Percentiles rank a stretch among this genome's conserved stretches.
Evolutionary conservation across 2,113 vertebrate species (phyloP).

Genomic region (Parus major): DNA sequence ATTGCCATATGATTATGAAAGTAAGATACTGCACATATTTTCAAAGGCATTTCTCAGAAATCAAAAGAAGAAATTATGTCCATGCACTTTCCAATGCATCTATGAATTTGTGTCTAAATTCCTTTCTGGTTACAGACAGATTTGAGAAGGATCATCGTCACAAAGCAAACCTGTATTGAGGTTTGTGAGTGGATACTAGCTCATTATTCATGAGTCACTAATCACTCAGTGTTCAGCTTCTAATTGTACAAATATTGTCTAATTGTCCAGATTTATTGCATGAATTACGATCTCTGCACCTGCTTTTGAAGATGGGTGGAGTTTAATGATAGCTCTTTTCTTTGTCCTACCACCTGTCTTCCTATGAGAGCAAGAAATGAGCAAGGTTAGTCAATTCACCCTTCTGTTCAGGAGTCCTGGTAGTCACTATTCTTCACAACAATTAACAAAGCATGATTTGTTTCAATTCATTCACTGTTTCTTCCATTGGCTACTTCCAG

Average conservation of each 20-base stretch:
- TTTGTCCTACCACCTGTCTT: not conserved
- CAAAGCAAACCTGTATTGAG: not conserved
- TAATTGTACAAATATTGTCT: not conserved
- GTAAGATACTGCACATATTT: not conserved
- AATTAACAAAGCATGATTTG: not conserved
- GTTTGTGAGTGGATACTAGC: not conserved
- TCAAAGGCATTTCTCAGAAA: not conserved
- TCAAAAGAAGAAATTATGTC: not conserved
- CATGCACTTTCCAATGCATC: not conserved
- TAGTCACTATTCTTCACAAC: not conserved
- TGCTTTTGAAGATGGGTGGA: slow-evolving; percentile 2
- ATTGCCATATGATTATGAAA: not conserved
- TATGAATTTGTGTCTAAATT: not conserved
- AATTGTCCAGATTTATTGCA: not conserved
- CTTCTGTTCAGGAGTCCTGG: not conserved
- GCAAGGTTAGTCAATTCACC: not conserved
- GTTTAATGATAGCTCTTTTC: slow-evolving; percentile 37
- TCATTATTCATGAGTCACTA: slow-evolving; percentile 11
- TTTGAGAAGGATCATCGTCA: not conserved
- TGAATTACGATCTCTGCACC: not conserved
- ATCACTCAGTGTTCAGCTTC: not conserved
- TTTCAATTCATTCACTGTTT: not conserved
- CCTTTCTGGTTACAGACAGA: not conserved
- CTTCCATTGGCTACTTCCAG: not conserved
- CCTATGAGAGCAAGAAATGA: not conserved